Conservation (phyloP, 1,140 invertebrate species). For the Cephus cinctus region DNA sequence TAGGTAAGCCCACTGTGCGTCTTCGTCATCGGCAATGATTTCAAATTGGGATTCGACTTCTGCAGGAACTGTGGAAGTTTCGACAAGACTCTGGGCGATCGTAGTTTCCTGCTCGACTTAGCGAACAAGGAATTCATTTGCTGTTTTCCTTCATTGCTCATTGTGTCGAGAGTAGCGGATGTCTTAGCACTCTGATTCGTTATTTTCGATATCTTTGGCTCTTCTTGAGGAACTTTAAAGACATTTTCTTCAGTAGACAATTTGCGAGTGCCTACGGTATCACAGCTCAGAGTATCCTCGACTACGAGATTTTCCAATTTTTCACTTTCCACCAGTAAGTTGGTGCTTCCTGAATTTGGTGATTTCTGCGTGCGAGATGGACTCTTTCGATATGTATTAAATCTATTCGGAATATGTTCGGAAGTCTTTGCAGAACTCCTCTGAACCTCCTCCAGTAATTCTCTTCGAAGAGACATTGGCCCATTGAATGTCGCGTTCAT, state of each 20-base stretch:
- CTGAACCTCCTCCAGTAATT: slow-evolving; percentile 34
- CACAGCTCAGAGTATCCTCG: too few species aligned
- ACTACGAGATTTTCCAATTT: too few species aligned
- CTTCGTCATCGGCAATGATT: slow-evolving; percentile 15
- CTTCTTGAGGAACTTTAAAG: too few species aligned
- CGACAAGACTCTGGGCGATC: slow-evolving; percentile 31
- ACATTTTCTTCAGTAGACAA: too few species aligned
- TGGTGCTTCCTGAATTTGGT: too few species aligned
- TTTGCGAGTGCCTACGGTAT: too few species aligned
- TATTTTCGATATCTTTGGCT: slow-evolving; percentile 21
- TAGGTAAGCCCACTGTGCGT: slow-evolving; percentile 24
- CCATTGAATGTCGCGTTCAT: slow-evolving; percentile 20
- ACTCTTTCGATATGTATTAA: slow-evolving; percentile 35
- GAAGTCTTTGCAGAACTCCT: slow-evolving; percentile 21
- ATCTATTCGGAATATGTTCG: slow-evolving; percentile 21
- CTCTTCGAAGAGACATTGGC: slow-evolving; percentile 25
- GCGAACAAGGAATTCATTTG: too few species aligned
- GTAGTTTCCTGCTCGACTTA: too few species aligned
- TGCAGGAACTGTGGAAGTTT: slow-evolving; percentile 46
- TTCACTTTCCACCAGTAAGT: too few species aligned
- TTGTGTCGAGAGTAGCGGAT: too few species aligned
- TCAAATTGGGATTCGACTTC: slow-evolving; percentile 52
- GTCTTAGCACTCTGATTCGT: slow-evolving; percentile 6
- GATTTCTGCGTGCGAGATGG: too few species aligned
- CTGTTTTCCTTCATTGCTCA: too few species aligned